These are phyloP conservation scores for Tiliqua scincoides DNA, from an alignment of 2,113 vertebrate genomes.

Conservation along the genomic window DNA sequence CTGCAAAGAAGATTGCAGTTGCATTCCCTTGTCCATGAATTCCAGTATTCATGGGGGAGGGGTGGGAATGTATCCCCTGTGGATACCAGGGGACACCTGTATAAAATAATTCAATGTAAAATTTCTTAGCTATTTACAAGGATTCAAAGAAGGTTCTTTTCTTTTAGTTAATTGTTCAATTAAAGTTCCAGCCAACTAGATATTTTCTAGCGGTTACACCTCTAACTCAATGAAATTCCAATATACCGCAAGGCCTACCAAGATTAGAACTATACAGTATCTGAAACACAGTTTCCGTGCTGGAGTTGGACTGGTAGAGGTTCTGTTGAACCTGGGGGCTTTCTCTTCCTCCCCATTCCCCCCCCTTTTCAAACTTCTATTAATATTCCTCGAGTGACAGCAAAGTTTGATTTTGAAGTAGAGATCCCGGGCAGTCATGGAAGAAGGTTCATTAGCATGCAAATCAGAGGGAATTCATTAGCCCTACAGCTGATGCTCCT, in stretches of 20 bases:
- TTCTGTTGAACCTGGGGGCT: conserved; percentile 26
- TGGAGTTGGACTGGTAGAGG: conserved; percentile 51
- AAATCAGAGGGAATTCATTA: conserved; percentile 76
- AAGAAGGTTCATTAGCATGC: conserved; percentile 74
- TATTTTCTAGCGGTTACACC: conserved; percentile 59
- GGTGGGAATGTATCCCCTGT: too few relatives aligned
- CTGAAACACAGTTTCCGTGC: conserved; percentile 53
- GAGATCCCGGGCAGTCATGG: conserved; percentile 64
- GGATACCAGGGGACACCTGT: too few relatives aligned
- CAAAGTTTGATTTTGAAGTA: conserved; percentile 70
- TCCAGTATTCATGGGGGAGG: too few relatives aligned
- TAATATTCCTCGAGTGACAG: conserved; percentile 71
- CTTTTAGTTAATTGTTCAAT: conserved; percentile 49
- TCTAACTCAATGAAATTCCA: conserved; percentile 49
- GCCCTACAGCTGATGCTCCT: conserved; percentile 71
- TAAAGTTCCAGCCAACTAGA: conserved; percentile 37
- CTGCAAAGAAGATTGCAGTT: too few relatives aligned
- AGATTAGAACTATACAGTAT: conserved; percentile 38
- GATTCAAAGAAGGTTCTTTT: conserved; percentile 12
- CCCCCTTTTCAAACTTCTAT: conserved; percentile 63
- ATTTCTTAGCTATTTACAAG: conserved; percentile 40
- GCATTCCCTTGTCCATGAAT: too few relatives aligned
- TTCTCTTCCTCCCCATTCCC: conserved; percentile 41
- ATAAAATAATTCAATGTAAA: too few relatives aligned
- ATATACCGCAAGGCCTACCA: conserved; percentile 57